These are phyloP conservation scores for Isoperla grammatica DNA, from an alignment of 2,888 invertebrate species.

Conservation along the genomic window DNA sequence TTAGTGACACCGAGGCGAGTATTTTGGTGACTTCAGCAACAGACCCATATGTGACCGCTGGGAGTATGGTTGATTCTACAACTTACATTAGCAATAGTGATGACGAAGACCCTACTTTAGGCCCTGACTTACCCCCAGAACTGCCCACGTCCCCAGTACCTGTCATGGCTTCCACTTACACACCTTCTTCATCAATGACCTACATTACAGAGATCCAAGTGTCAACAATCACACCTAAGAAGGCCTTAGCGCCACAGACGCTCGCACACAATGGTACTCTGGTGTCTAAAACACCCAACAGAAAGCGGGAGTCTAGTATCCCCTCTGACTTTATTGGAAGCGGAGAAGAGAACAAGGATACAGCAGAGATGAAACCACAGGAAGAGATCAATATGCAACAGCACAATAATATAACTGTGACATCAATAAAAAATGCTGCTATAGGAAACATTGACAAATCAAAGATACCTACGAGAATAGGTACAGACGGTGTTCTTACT, in stretches of 20 bases:
- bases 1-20: conserved; percentile 11
- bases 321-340: conserved; percentile 19
- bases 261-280: conserved; percentile 4
- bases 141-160: conserved; percentile 44
- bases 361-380: not conserved
- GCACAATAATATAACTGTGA: conserved; percentile 33
- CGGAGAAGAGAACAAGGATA: conserved; percentile 17
- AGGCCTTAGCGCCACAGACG: conserved; percentile 2
- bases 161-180: conserved; percentile 31
- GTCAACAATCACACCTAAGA: conserved; percentile 40
- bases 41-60: conserved; percentile 25
- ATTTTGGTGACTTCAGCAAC: conserved; percentile 21
- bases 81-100: conserved; percentile 18
- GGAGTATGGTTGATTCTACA: conserved; percentile 25
- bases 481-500: conserved; percentile 32
- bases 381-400: not conserved
- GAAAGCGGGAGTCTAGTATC: conserved; percentile 4
- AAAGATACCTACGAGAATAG: conserved; percentile 36
- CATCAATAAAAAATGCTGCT: conserved; percentile 41
- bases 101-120: conserved; percentile 23
- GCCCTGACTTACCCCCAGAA: conserved; percentile 40
- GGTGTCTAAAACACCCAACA: not conserved
- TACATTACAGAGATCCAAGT: conserved; percentile 73
- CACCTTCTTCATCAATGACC: conserved; percentile 45
- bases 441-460: conserved; percentile 35